Evolutionary conservation across 1,140 invertebrate genomes (phyloP), one percentile per base, ranked within the genome.

Genomic region (Tigriopus japonicus): DNA sequence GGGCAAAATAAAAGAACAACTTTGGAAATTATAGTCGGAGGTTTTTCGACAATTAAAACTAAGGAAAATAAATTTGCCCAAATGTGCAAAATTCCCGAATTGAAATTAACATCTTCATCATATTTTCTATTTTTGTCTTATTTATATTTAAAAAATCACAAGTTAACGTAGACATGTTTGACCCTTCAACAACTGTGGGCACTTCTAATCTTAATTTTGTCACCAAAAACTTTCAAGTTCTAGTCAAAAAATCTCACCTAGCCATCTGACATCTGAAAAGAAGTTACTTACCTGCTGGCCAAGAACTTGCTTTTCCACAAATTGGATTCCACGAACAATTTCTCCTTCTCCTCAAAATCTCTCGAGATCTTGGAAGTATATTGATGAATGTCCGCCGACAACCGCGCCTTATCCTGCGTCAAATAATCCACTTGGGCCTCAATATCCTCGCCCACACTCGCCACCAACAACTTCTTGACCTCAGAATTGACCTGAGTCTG

Each of bases 271-370:
- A 28, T 59, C 12, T 12, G 42, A 52, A 65, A 15, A 54, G 14
- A n/a, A n/a, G 43, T 21, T 14, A 56, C n/a, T 59, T 71, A 85
- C 83, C 82, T 91, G 76, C 86, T 89, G 21, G 89, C 89, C 65
- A 94, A 74, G 73, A 90, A 95, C 80, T 94, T 94, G 67, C 87
- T 92, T 63, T 88, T 80, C 88, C 89, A 94, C 59, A 94, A 87
- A 75, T 95, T 89, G 71, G 87, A 90, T 67, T 93, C 87, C 2
- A 89, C 87, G 23, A 86, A 85, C 21, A 94, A 72, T 77, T 84
- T 87, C 70, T 94, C 90, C 2, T 87, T 84, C 75, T 92, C 86
- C 71, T 94, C 89, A 70, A 87, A 85, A 72, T 91, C 87, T 1
- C 84, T 83, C 52, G 81, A 82, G 43, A 91, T 74, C 70, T 86